Percentiles rank a stretch among this genome's conserved stretches.
These are phyloP conservation scores for Yponomeuta malinellus DNA, from an alignment of 2,888 invertebrate genomes.

Conservation along the genomic window DNA sequence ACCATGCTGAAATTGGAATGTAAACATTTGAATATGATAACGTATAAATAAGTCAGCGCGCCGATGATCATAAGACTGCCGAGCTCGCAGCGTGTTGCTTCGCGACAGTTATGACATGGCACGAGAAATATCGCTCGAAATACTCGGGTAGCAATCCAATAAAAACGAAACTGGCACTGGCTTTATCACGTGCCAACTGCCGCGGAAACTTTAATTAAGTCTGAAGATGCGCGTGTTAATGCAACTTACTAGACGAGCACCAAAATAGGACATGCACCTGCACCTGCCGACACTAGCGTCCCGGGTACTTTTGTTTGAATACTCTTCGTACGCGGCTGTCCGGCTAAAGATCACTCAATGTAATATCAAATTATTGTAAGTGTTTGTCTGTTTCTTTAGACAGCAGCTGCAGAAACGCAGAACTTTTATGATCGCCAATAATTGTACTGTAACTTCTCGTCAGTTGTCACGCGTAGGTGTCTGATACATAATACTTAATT, in stretches of 20 bases:
- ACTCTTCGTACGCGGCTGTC: neutral
- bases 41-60: neutral
- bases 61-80: neutral
- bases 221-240: conserved; percentile 25
- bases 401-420: neutral
- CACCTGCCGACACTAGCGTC: conserved; percentile 10
- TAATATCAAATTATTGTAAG: neutral
- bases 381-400: neutral
- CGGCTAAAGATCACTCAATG: neutral
- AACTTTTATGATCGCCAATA: too few species aligned
- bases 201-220: conserved; percentile 23
- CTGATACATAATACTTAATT: too few species aligned
- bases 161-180: conserved; percentile 7
- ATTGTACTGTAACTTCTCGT: too few species aligned
- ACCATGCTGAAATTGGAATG: neutral
- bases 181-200: neutral
- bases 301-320: neutral
- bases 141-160: neutral
- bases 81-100: neutral
- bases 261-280: conserved; percentile 24
- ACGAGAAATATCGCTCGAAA: conserved; percentile 8
- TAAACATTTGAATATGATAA: neutral
- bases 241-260: conserved; percentile 22
- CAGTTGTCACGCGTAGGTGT: too few species aligned
- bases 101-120: conserved; percentile 4